These are phyloP conservation scores for Sialis fuliginosa DNA, from an alignment of 2,888 invertebrate species.

Conservation along the genomic window DNA sequence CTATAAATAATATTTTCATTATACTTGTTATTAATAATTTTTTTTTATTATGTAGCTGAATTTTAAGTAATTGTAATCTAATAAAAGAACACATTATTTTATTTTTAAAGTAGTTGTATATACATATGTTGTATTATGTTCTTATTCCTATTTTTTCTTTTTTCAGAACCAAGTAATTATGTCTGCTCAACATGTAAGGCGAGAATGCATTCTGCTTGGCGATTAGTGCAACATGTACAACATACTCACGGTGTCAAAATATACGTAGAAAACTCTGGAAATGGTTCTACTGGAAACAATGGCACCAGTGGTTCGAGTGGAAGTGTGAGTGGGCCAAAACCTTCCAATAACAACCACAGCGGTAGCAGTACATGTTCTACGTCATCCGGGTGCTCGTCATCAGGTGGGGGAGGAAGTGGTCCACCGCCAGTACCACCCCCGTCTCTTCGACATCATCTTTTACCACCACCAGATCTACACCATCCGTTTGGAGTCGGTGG, in stretches of 20 bases:
- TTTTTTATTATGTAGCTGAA: neutral
- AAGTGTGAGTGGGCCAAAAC: constrained; percentile 11
- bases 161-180: constrained; percentile 86
- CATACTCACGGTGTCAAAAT: constrained; percentile 87
- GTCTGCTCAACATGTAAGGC: constrained; percentile 89
- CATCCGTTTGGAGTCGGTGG: constrained; percentile 58
- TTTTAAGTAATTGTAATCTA: neutral
- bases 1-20: neutral
- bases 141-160: constrained; percentile 15
- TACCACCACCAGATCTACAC: constrained; percentile 56
- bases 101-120: neutral
- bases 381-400: constrained; percentile 27
- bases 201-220: constrained; percentile 86
- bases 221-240: constrained; percentile 86
- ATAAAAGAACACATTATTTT: neutral
- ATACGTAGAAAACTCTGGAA: constrained; percentile 49
- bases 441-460: constrained; percentile 45
- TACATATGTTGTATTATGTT: neutral
- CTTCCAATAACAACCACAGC: constrained; percentile 32
- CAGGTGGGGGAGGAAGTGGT: constrained; percentile 29
- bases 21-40: neutral
- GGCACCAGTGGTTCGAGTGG: constrained; percentile 19
- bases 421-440: constrained; percentile 39
- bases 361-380: constrained; percentile 33
- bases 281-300: constrained; percentile 15